Evolutionary conservation across 2,888 invertebrate species (phyloP).

Genomic region (Pinctada fucata): DNA sequence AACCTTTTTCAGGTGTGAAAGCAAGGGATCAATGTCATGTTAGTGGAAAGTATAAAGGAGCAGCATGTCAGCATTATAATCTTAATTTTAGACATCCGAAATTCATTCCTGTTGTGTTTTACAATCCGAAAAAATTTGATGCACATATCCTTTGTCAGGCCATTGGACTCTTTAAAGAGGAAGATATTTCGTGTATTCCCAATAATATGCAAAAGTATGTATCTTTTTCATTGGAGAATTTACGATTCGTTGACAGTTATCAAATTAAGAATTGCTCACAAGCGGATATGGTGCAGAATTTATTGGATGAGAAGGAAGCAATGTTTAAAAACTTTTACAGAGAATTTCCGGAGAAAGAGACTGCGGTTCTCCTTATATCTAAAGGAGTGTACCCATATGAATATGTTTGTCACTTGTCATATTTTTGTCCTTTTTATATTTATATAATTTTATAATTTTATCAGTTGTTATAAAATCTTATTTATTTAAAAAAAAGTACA

Average conservation of each 20-base stretch:
- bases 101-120: slow-evolving; percentile 40
- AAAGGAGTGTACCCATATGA: slow-evolving; percentile 13
- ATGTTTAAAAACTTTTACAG: too few relatives aligned
- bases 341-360: too few relatives aligned
- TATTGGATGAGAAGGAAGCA: too few relatives aligned
- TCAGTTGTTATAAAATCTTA: too few relatives aligned
- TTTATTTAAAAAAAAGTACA: too few relatives aligned
- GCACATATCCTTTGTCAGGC: slow-evolving; percentile 30
- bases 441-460: too few relatives aligned
- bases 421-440: too few relatives aligned
- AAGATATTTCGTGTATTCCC: neutral
- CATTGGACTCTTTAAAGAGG: slow-evolving; percentile 32
- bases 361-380: neutral
- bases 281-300: too few relatives aligned
- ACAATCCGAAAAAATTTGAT: slow-evolving; percentile 39
- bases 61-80: too few relatives aligned
- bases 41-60: neutral
- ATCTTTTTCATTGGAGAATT: slow-evolving; percentile 36
- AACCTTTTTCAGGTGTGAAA: slow-evolving; percentile 11
- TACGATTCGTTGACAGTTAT: slow-evolving; percentile 42
- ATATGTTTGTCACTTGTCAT: neutral
- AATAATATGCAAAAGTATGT: slow-evolving; percentile 41
- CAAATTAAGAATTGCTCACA: slow-evolving; percentile 25
- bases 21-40: slow-evolving; percentile 30
- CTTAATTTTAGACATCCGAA: neutral